Conservation (phyloP, 2,888 invertebrate species). For the Sarcophaga variegata region DNA sequence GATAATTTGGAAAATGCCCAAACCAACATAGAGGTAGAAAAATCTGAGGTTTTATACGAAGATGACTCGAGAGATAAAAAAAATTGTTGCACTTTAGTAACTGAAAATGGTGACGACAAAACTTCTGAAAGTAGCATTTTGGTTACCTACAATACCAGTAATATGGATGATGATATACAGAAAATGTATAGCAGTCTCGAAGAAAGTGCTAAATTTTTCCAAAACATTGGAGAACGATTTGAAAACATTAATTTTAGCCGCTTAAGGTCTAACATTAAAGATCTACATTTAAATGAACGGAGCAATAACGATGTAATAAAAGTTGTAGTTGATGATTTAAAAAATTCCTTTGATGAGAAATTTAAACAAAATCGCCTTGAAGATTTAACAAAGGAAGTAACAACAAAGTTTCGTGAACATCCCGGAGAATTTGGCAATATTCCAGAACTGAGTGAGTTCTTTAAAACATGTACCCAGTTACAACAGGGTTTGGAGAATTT, state of each 20-base stretch:
- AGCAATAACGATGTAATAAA: conserved; percentile 70
- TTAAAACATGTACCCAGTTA: conserved; percentile 77
- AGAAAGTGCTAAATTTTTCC: conserved; percentile 78
- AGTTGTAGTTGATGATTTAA: conserved; percentile 70
- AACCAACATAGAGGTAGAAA: not conserved
- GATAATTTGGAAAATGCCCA: not conserved
- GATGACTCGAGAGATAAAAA: not conserved
- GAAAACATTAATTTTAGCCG: conserved; percentile 76
- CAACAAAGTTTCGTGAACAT: conserved; percentile 76
- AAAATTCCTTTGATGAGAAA: conserved; percentile 74
- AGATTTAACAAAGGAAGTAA: conserved; percentile 75
- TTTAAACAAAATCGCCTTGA: conserved; percentile 74
- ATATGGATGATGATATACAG: conserved; percentile 75
- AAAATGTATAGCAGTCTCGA: conserved; percentile 76
- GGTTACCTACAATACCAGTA: conserved; percentile 67
- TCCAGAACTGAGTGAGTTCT: conserved; percentile 79
- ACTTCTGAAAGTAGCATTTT: conserved; percentile 66
- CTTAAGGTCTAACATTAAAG: conserved; percentile 76
- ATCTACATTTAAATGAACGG: conserved; percentile 74
- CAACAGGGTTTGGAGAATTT: conserved; percentile 76
- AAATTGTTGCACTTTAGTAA: not conserved
- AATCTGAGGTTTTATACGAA: not conserved
- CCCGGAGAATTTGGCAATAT: conserved; percentile 80
- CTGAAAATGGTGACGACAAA: not conserved
- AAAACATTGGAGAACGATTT: conserved; percentile 77